Base-by-base conservation (phyloP, 1,140 invertebrate genomes). In the Drosophila arawakana region DNA sequence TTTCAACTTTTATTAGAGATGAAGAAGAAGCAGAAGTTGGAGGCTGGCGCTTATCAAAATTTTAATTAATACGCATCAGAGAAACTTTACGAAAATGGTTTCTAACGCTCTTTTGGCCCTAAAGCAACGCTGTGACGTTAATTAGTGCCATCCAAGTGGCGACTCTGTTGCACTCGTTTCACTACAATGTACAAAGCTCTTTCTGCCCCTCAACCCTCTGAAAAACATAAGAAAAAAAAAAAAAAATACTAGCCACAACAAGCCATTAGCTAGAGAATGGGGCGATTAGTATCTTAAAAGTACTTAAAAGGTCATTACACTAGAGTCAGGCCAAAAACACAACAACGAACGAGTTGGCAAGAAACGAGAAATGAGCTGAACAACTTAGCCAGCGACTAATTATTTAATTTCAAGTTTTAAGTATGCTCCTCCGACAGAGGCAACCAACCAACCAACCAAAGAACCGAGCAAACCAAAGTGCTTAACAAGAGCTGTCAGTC, bases 371-470 rank as follows among this genome's bases (percentile, higher is more conserved):
- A 43, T 13, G 41, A 55, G 50, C 50, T 55, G 62, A 59, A 75
- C 69, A 88, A 83, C 84, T 89, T 89, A 55, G 78, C 74, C 81
- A 89, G 66, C 85, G 75, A 89, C 84, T 89, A 89, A 89, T 89
- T 89, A 89, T 89, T 89, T 89, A 89, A 89, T 89, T 89, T 89
- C 71, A 76, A 89, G 81, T 84, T 89, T 89, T 89, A 90, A 89
- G 80, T 82, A 83, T 80, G 68, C 84, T 66, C n/a, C 41, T 66
- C n/a, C 41, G 52, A 9, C 58, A 52, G 47, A 47, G 58, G 46
- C 60, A 50, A 15, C 34, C 44, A 50, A 46, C 13, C 13, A 57
- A 44, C 44, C 52, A 43, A 11, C 18, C 8, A 66, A 39, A 66
- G 78, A 30, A 30, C 18, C 18, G 41, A 46, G 10, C 13, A 57